Conservation (phyloP, 1,140 invertebrate species). For the Brachionus plicatilis region DNA sequence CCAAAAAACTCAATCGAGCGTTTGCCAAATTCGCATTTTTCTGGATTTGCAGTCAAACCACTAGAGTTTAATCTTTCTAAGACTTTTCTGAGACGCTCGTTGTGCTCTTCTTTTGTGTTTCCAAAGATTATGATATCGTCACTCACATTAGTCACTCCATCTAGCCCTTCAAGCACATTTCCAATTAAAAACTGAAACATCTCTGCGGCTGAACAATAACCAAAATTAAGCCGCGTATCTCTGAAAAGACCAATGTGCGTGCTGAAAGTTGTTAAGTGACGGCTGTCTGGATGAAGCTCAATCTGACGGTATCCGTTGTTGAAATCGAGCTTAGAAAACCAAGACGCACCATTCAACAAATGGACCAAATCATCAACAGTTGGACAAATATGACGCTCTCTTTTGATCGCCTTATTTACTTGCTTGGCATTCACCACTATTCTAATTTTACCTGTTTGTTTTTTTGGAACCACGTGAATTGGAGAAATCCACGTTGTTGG, state of each 20-base stretch:
- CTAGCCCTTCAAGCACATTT: neutral
- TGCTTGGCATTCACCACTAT: neutral
- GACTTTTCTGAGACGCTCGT: neutral
- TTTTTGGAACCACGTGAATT: conserved; percentile 46
- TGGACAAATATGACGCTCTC: neutral
- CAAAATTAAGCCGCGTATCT: neutral
- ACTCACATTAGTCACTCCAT: neutral
- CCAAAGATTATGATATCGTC: neutral
- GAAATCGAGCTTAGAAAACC: neutral
- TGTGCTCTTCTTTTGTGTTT: neutral
- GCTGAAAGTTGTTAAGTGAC: neutral
- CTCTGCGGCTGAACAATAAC: neutral
- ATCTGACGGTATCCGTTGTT: neutral
- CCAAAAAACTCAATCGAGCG: neutral
- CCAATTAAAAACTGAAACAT: neutral
- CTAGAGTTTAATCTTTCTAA: neutral
- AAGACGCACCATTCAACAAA: neutral
- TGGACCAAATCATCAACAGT: neutral
- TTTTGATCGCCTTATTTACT: neutral
- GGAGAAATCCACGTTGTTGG: conserved; percentile 47
- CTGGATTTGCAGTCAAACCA: neutral
- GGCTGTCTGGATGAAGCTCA: neutral
- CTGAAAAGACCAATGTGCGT: neutral
- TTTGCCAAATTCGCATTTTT: neutral
- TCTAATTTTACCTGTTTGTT: conserved; percentile 35